Percentiles rank a stretch among this genome's conserved stretches.
Evolutionary conservation across 1,140 invertebrate species (phyloP).

Genomic region (Chironomus striatipennis): DNA sequence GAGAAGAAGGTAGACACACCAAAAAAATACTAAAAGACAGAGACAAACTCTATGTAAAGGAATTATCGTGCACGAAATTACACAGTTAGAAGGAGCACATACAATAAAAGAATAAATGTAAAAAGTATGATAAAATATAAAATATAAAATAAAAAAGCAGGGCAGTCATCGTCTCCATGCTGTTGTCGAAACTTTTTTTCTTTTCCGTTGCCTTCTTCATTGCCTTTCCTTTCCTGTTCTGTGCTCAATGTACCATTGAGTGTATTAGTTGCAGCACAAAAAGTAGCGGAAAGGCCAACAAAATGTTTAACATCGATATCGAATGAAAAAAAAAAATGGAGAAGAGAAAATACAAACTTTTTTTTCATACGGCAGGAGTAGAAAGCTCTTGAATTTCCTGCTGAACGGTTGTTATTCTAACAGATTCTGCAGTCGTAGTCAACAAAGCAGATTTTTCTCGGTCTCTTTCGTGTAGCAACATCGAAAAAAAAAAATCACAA

Average conservation of each 20-base stretch:
- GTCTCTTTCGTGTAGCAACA: too few species aligned
- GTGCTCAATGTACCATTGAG: not conserved
- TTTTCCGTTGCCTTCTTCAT: not conserved
- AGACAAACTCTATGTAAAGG: not conserved
- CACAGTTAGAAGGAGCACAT: not conserved
- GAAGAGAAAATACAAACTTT: not conserved
- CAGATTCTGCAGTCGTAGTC: not conserved
- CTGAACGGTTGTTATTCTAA: not conserved
- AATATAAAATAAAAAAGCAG: not conserved
- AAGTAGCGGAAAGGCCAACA: not conserved
- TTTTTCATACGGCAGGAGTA: not conserved
- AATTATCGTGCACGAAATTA: conserved; percentile 1
- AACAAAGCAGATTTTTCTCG: too few species aligned
- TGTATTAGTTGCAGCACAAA: not conserved
- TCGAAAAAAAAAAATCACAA: too few species aligned
- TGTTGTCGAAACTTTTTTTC: not conserved
- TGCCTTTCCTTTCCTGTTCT: not conserved
- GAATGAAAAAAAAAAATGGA: conserved; percentile 8
- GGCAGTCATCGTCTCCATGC: not conserved
- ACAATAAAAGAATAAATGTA: not conserved
- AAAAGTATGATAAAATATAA: conserved; percentile 15
- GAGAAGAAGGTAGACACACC: not conserved
- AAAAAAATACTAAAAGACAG: not conserved
- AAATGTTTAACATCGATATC: conserved; percentile 1
- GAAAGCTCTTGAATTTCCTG: conserved; percentile 17